Base-by-base conservation (phyloP, 2,888 invertebrate genomes). In the Nesidiocoris tenuis region DNA sequence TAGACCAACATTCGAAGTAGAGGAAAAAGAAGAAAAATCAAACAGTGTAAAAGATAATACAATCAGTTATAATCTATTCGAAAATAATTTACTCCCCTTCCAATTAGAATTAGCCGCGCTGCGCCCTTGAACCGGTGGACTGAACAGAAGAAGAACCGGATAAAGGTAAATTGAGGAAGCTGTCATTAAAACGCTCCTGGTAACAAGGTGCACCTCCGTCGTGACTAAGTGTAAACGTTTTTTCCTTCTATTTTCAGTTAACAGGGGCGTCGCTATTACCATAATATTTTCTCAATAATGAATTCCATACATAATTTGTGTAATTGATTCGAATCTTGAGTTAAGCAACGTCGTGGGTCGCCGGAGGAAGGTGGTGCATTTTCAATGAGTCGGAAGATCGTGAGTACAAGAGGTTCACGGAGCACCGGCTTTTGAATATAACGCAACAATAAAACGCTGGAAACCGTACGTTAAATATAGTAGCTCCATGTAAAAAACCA, bases 281-380 rank as follows among this genome's bases (percentile, higher is more conserved):
- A 61, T 72, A 72, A 61, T 70, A 70, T 72, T 61, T 61, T 57
- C 57, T 72, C 54, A 19, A 63, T 72, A 72, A 72, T 72, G 72
- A 72, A 72, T 72, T 61, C 72, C 72, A 72, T 61, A 72, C 72
- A 54, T 72, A 72, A 72, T 72, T 72, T 61, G 39, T 9, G 61
- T 72, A 72, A 72, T 72, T 72, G 72, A 72, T 72, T 72, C 72
- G 61, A 61, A 72, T 72, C 63, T 72, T 16, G 72, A 72, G 56
- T n/a, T 22, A 70, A 70, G 70, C n/a, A 70, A 24, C 59, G 22
- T 55, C 67, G 63, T 63, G 39, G 39, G 65, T 19, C 17, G 19
- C 22, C 56, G 18, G 56, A 17, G 67, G 21, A 19, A 17, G 70
- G 25, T 18, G 59, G 70, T 70, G 70, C 70, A 70, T 70, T 70